Conservation (phyloP, 2,888 invertebrate genomes). For the Agrilus cyanescens region DNA sequence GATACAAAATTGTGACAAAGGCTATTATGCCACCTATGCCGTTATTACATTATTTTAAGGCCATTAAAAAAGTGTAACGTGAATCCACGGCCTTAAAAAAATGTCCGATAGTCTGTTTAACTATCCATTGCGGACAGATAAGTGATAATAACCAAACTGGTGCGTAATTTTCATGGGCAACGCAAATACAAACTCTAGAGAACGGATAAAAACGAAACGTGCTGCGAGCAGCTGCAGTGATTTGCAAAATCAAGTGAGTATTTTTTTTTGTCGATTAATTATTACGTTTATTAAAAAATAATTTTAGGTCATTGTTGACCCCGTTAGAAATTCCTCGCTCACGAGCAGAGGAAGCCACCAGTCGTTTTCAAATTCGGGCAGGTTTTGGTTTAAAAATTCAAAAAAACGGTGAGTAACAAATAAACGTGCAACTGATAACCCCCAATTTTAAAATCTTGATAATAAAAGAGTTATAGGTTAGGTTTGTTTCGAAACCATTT, state of each 20-base stretch:
- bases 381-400: slow-evolving; percentile 56
- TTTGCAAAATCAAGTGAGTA: slow-evolving; percentile 23
- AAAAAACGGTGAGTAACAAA: slow-evolving; percentile 44
- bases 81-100: slow-evolving; percentile 11
- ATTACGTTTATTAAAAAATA: slow-evolving; percentile 19
- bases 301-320: slow-evolving; percentile 30
- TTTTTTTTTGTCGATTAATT: slow-evolving; percentile 26
- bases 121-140: not conserved
- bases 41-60: too few relatives aligned
- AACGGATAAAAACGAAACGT: slow-evolving; percentile 21
- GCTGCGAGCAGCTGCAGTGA: slow-evolving; percentile 23
- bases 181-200: slow-evolving; percentile 25
- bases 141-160: slow-evolving; percentile 5
- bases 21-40: too few relatives aligned
- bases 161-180: slow-evolving; percentile 32
- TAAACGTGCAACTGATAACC: slow-evolving; percentile 1
- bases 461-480: slow-evolving; percentile 1
- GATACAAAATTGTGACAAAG: too few relatives aligned
- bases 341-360: slow-evolving; percentile 46
- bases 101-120: slow-evolving; percentile 7
- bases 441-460: slow-evolving; percentile 1
- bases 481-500: slow-evolving; percentile 25
- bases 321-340: slow-evolving; percentile 46
- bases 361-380: slow-evolving; percentile 47
- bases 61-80: not conserved